Percentiles rank a stretch among this genome's conserved stretches.
These are phyloP conservation scores for Oceanodroma tethys DNA, from an alignment of 2,113 vertebrate species.

Conservation along the genomic window DNA sequence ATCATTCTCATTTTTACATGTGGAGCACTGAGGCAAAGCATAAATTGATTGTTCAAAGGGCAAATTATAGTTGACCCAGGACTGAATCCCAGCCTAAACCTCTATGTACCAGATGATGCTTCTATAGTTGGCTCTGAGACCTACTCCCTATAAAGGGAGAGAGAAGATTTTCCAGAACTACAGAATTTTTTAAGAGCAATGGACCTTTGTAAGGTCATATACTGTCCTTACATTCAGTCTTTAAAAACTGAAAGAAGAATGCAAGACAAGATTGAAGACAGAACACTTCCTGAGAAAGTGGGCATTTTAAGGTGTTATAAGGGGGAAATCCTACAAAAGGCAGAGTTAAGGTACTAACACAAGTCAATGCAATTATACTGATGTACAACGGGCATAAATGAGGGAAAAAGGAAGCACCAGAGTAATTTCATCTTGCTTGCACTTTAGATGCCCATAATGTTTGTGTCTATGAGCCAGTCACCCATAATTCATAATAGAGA, in stretches of 20 bases:
- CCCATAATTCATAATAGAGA: background rate
- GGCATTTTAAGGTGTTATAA: background rate
- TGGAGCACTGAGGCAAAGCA: background rate
- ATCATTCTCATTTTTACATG: slow-evolving; percentile 10
- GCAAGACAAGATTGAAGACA: background rate
- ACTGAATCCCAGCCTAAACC: background rate
- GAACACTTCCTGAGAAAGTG: background rate
- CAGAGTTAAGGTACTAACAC: background rate
- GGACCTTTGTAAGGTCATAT: background rate
- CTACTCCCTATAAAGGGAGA: background rate
- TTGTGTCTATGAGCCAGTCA: background rate
- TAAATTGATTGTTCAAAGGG: background rate
- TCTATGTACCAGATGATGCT: background rate
- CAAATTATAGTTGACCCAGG: background rate
- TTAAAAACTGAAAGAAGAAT: background rate
- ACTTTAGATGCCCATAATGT: background rate
- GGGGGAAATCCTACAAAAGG: background rate
- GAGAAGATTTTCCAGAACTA: background rate
- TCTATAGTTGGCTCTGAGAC: background rate
- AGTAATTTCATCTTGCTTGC: background rate
- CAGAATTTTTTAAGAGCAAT: background rate
- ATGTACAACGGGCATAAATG: background rate
- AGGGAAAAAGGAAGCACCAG: background rate
- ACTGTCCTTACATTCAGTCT: background rate
- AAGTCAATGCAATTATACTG: background rate